Evolutionary conservation across 1,140 invertebrate species (phyloP).

Genomic region (Macrotrachela quadricornifera): DNA sequence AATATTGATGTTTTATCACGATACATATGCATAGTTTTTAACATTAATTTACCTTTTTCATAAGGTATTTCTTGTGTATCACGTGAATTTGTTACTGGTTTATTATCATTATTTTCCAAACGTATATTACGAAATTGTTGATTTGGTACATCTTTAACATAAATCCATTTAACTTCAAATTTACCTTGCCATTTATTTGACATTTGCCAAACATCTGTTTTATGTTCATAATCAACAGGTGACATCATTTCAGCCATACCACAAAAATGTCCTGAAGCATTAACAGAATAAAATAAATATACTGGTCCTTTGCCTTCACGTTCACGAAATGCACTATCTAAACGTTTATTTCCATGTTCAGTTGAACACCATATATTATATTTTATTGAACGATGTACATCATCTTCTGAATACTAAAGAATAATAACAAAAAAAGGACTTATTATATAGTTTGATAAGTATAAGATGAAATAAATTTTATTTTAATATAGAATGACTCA

Average conservation of each 20-base stretch:
- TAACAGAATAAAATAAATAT: slow-evolving; percentile 85
- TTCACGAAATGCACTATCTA: slow-evolving; percentile 73
- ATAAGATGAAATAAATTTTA: too few species aligned
- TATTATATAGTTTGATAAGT: too few species aligned
- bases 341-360: slow-evolving; percentile 79
- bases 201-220: slow-evolving; percentile 36
- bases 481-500: too few species aligned
- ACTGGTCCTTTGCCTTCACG: slow-evolving; percentile 51
- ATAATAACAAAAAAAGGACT: too few species aligned
- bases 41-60: slow-evolving; percentile 56
- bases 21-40: slow-evolving; percentile 66
- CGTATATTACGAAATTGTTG: slow-evolving; percentile 62
- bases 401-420: slow-evolving; percentile 66
- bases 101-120: slow-evolving; percentile 93
- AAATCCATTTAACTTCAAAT: slow-evolving; percentile 90
- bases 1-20: slow-evolving; percentile 82
- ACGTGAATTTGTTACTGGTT: slow-evolving; percentile 85
- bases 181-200: slow-evolving; percentile 43
- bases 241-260: slow-evolving; percentile 94
- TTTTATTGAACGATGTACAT: slow-evolving; percentile 91
- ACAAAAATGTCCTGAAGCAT: slow-evolving; percentile 89
- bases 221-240: slow-evolving; percentile 55
- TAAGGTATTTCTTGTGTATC: slow-evolving; percentile 89
- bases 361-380: slow-evolving; percentile 98
- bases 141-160: slow-evolving; percentile 82